phyloP scores from a whole-genome alignment of 2,113 vertebrate genomes.

The Sceloporus undulatus region DNA sequence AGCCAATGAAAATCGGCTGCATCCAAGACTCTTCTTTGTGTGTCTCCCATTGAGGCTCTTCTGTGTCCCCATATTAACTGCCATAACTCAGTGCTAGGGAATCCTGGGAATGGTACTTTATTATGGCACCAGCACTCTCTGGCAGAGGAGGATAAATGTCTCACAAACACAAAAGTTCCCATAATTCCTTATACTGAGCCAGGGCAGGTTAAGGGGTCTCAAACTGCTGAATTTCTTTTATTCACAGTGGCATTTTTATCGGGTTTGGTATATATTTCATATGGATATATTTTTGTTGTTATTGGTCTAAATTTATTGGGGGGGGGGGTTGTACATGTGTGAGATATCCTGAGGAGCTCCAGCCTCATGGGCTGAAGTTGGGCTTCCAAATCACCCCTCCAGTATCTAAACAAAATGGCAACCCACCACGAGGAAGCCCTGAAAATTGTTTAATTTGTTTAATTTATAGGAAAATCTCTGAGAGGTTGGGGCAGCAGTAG shows the following conservation, averaged over 20 bases:
- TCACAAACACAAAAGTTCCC: no score
- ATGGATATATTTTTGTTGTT: neutral
- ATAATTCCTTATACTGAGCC: no score
- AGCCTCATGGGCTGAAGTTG: neutral
- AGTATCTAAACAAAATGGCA: neutral
- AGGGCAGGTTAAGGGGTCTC: no score
- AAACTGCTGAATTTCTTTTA: neutral
- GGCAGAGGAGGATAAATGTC: no score
- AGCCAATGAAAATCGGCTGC: no score
- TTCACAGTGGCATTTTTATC: neutral
- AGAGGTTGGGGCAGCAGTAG: neutral
- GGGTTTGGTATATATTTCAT: neutral
- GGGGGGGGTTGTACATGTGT: neutral
- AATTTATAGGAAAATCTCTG: neutral
- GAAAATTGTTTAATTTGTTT: neutral
- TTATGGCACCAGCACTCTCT: no score
- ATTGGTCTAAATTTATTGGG: neutral
- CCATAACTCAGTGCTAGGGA: no score
- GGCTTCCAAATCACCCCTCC: no score
- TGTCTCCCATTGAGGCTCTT: no score
- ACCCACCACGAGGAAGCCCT: neutral
- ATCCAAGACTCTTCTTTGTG: no score
- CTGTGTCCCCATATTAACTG: no score
- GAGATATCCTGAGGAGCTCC: neutral
- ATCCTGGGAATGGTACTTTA: no score